These are phyloP conservation scores for Diuraphis noxia DNA, from an alignment of 1,140 invertebrate species.

Conservation along the genomic window DNA sequence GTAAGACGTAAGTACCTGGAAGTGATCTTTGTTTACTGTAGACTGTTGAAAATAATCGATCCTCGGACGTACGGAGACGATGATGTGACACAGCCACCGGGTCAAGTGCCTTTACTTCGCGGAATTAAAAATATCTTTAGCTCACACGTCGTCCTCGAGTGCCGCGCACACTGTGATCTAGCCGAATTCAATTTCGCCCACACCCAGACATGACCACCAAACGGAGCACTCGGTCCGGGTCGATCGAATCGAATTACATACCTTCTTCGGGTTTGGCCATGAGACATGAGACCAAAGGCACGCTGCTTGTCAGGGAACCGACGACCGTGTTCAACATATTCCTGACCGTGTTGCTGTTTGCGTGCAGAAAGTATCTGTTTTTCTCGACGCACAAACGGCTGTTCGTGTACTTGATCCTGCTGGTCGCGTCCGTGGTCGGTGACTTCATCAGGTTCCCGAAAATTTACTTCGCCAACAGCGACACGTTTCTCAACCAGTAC, in stretches of 20 bases:
- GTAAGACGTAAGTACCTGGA: not conserved
- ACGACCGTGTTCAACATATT: constrained; percentile 80
- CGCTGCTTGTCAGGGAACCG: constrained; percentile 75
- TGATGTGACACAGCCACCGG: not conserved
- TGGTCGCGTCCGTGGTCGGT: constrained; percentile 80
- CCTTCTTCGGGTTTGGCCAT: not conserved
- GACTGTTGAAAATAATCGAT: not conserved
- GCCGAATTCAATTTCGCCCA: not conserved
- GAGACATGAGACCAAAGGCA: not conserved
- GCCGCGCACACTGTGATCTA: no score
- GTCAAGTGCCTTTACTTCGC: not conserved
- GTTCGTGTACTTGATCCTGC: constrained; percentile 79
- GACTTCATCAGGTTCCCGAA: constrained; percentile 82
- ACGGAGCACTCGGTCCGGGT: not conserved
- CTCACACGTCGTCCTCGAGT: no score
- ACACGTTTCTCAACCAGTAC: constrained; percentile 86
- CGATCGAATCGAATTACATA: constrained; percentile 23
- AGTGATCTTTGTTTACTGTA: not conserved
- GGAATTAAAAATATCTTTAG: not conserved
- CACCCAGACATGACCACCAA: not conserved
- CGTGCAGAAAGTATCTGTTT: constrained; percentile 85
- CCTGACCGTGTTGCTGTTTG: constrained; percentile 79
- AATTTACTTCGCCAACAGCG: constrained; percentile 82
- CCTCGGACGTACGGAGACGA: not conserved
- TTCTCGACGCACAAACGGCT: constrained; percentile 85